A percentile compares a stretch with the other conserved stretches of the same genome.
Evolutionary conservation across 1,140 invertebrate species (phyloP).

Genomic region (Apis cerana): DNA sequence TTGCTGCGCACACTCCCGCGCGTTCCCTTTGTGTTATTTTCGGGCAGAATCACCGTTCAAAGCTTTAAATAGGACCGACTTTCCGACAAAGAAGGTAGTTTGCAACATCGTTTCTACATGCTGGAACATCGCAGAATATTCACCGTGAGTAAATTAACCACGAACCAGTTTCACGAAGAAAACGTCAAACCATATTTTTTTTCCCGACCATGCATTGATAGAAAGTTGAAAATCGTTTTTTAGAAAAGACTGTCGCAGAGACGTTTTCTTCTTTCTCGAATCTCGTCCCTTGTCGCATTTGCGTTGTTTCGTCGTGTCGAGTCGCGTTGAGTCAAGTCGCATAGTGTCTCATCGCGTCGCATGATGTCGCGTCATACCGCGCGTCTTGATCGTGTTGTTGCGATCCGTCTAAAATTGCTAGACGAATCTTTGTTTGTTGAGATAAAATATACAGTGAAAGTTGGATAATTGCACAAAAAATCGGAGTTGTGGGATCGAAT

Average conservation of each 20-base stretch:
- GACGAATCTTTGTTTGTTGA: neutral
- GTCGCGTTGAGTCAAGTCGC: neutral
- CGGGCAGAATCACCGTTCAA: constrained; percentile 72
- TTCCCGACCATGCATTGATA: neutral
- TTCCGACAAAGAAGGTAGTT: constrained; percentile 77
- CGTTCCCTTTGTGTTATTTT: constrained; percentile 81
- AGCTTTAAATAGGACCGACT: constrained; percentile 81
- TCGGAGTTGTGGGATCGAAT: too few species aligned
- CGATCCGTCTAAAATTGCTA: neutral
- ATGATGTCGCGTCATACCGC: neutral
- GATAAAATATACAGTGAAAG: too few species aligned
- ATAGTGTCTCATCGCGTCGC: neutral
- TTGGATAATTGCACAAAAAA: too few species aligned
- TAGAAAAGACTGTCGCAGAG: neutral
- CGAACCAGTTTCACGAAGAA: neutral
- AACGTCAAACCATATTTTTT: constrained; percentile 34
- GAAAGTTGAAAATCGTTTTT: neutral
- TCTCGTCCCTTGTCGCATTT: neutral
- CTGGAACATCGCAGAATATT: constrained; percentile 79
- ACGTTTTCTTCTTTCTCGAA: neutral
- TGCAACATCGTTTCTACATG: constrained; percentile 77
- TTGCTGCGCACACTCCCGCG: constrained; percentile 67
- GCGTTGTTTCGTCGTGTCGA: neutral
- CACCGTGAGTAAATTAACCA: constrained; percentile 77
- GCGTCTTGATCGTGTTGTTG: neutral